Base-by-base conservation (phyloP, 2,113 vertebrate species). In the Hemiprocne comata region DNA sequence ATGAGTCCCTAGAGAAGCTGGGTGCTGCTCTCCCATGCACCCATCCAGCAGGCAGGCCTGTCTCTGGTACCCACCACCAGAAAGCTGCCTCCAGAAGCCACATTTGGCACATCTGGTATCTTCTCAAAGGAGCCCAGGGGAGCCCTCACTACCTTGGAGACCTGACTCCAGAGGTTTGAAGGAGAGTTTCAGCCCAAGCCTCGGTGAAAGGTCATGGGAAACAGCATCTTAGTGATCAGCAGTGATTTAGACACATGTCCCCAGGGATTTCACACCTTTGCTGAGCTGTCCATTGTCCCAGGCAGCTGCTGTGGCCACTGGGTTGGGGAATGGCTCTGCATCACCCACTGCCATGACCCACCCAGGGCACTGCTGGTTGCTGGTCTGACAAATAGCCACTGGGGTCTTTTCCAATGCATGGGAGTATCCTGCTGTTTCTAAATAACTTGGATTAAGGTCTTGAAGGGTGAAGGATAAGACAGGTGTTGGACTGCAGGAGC, bases 161-260 rank as follows among this genome's bases (percentile, higher is more conserved):
- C 2, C 33, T 29, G 50, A 6, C 46, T 21, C 28, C 34, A n/a
- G 53, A 21, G 14, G 11, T 17, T 31, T 85, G 64, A n/a, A 0
- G 20, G 73, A 15, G 13, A 26, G 5, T 13, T 48, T n/a, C 67
- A 60, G 2, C n/a, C 75, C 53, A 14, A 25, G 15, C 29, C 54
- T 14, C 0, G 0, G 38, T 42, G 67, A 48, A 72, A 34, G 3
- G 8, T 0, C 9, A 25, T 11, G 9, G 72, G 50, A 73, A 72
- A 12, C 11, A 48, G 50, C 64, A 76, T 4, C 51, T 23, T 66
- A 31, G 58, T 17, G 38, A 40, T 3, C 34, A 29, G 6, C 53
- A 71, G 24, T 1, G 25, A 20, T 23, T 26, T 25, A 19, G 44
- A 21, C 21, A 11, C 14, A 53, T 17, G 17, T 28, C 15, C 33